These are phyloP conservation scores for Augiades crinisus DNA, from an alignment of 2,888 invertebrate species.

Conservation along the genomic window DNA sequence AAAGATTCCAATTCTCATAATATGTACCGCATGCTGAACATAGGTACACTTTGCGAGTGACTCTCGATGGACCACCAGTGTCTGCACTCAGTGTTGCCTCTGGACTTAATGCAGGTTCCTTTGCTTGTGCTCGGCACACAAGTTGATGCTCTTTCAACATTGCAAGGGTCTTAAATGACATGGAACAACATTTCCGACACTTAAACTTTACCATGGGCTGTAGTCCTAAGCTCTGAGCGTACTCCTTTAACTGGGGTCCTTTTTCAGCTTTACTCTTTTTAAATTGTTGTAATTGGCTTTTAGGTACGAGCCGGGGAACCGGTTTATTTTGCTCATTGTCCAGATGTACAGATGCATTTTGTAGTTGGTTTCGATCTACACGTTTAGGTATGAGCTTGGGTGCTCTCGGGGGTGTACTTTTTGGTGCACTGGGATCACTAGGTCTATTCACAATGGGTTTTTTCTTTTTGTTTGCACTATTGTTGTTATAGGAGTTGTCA, in stretches of 20 bases:
- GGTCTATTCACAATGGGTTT: slow-evolving; percentile 54
- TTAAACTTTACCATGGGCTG: slow-evolving; percentile 87
- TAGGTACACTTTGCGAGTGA: slow-evolving; percentile 89
- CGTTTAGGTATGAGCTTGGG: slow-evolving; percentile 70
- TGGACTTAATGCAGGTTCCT: slow-evolving; percentile 65
- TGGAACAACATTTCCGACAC: slow-evolving; percentile 87
- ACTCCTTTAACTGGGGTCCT: slow-evolving; percentile 76
- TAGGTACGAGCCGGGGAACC: slow-evolving; percentile 71
- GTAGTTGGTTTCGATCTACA: slow-evolving; percentile 55
- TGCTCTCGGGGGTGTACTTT: slow-evolving; percentile 50
- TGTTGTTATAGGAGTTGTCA: slow-evolving; percentile 63
- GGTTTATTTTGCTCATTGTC: slow-evolving; percentile 70
- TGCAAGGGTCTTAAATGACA: slow-evolving; percentile 84
- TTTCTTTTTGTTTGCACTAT: slow-evolving; percentile 60
- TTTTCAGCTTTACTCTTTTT: slow-evolving; percentile 73
- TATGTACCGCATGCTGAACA: slow-evolving; percentile 92
- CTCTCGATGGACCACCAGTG: slow-evolving; percentile 76
- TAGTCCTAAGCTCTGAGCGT: slow-evolving; percentile 87
- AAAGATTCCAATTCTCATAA: slow-evolving; percentile 93
- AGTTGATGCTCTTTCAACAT: slow-evolving; percentile 86
- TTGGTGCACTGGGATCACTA: slow-evolving; percentile 52
- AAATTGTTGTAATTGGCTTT: slow-evolving; percentile 69
- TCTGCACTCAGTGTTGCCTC: slow-evolving; percentile 60
- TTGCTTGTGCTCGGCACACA: slow-evolving; percentile 79
- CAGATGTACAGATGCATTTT: slow-evolving; percentile 57